These are phyloP conservation scores for Falcunculus frontatus DNA, from an alignment of 2,113 vertebrate genomes.

Conservation along the genomic window DNA sequence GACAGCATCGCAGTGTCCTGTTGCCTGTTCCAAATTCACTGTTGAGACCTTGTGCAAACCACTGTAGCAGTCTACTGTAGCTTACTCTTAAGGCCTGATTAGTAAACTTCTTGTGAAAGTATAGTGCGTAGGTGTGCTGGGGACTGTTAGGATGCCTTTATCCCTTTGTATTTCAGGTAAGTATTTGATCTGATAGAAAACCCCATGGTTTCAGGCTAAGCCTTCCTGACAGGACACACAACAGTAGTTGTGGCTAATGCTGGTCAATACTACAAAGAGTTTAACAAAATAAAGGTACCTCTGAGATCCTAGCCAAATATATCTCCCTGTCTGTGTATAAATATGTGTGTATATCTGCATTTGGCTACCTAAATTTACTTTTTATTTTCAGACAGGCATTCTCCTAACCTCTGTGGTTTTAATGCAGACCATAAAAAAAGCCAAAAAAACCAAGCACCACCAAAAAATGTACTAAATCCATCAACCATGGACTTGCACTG, in stretches of 20 bases:
- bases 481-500: neutral
- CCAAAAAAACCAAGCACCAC: neutral
- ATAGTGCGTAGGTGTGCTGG: neutral
- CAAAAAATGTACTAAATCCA: neutral
- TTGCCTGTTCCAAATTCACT: neutral
- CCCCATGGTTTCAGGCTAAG: neutral
- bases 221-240: neutral
- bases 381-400: neutral
- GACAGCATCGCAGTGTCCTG: neutral
- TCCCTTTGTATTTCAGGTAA: neutral
- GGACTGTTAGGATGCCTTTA: neutral
- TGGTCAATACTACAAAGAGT: neutral
- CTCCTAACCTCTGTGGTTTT: neutral
- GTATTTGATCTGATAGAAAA: neutral
- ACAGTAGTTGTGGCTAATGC: neutral
- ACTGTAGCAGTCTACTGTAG: neutral
- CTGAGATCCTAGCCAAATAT: neutral
- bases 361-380: neutral
- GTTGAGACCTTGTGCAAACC: neutral
- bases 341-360: neutral
- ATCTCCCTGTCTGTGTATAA: accelerated
- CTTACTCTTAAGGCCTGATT: neutral
- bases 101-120: neutral
- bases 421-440: neutral
- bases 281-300: neutral